Conservation (phyloP, 2,888 invertebrate genomes). For the Vanessa cardui region DNA sequence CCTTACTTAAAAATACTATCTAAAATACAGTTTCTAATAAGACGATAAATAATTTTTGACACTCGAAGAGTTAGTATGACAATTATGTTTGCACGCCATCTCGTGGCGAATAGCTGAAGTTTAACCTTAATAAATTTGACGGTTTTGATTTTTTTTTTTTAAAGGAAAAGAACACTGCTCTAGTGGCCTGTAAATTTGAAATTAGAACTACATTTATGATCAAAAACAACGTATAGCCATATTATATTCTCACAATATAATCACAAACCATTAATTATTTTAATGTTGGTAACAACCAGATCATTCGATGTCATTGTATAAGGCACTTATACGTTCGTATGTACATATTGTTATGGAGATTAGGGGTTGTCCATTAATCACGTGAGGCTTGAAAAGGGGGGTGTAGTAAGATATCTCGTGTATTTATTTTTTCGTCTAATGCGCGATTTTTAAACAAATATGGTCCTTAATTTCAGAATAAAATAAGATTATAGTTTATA, state of each 20-base stretch:
- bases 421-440: too few species aligned
- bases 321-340: neutral
- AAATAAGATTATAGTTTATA: too few species aligned
- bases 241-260: neutral
- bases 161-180: neutral
- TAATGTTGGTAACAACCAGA: neutral
- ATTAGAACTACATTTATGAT: neutral
- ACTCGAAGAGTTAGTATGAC: neutral
- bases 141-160: neutral
- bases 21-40: neutral
- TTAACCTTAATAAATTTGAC: neutral
- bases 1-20: neutral
- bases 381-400: too few species aligned
- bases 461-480: too few species aligned
- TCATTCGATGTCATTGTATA: slow-evolving; percentile 6
- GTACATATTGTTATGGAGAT: neutral
- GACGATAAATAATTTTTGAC: neutral
- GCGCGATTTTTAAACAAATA: too few species aligned
- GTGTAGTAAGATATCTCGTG: too few species aligned
- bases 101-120: slow-evolving; percentile 19
- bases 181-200: neutral
- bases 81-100: slow-evolving; percentile 19
- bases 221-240: neutral
- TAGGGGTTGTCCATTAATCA: too few species aligned
- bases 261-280: neutral